Evolutionary conservation across 2,113 vertebrate species (phyloP).

Genomic region (Amphiprion percula): DNA sequence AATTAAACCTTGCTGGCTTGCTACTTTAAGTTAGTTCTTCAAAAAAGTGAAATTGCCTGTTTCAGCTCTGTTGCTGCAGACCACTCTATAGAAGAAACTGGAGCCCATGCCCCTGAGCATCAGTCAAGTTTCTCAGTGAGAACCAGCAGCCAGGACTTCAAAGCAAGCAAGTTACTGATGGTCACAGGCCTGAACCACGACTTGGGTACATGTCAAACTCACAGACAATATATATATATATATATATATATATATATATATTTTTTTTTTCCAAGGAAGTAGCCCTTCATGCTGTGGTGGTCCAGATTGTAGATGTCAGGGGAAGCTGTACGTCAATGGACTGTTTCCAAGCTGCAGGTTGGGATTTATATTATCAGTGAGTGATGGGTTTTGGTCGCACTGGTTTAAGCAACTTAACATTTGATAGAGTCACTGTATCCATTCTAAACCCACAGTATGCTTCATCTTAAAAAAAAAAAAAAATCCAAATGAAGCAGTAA

Average conservation of each 20-base stretch:
- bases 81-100: neutral
- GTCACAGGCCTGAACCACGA: neutral
- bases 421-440: neutral
- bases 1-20: neutral
- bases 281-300: conserved; percentile 30
- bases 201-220: conserved; percentile 2
- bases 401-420: neutral
- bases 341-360: neutral
- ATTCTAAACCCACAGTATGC: neutral
- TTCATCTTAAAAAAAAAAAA: neutral
- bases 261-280: conserved; percentile 4
- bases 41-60: neutral
- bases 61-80: neutral
- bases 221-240: neutral
- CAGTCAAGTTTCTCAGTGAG: neutral
- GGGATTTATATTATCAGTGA: conserved; percentile 1
- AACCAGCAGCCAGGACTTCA: neutral
- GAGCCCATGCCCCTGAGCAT: neutral
- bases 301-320: neutral
- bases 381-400: neutral
- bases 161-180: neutral
- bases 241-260: no score
- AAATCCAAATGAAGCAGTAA: neutral
- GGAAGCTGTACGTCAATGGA: conserved; percentile 3
- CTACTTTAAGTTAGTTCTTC: no score